Evolutionary conservation across 2,888 invertebrate genomes (phyloP), one percentile per base, ranked within the genome.

Genomic region (Yponomeuta plumbellus): DNA sequence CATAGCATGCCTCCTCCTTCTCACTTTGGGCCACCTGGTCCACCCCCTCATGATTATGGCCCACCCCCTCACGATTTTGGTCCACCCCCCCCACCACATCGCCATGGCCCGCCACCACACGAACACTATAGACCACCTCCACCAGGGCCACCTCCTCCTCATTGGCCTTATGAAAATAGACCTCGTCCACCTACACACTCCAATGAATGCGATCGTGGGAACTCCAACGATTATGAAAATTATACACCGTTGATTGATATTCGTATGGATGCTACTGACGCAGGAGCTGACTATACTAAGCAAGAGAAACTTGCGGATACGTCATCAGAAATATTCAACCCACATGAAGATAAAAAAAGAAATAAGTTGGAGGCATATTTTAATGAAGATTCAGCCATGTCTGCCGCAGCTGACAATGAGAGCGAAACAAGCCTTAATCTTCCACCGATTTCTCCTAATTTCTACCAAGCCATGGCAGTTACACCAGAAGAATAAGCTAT

Each of bases 401-500:
- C 44, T 52, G 44, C 44, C 17, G 13, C 17, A 52, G 44, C 17
- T 52, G 17, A 52, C 44, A 1, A 52, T 10, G 44, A 44, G 2
- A 44, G 44, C 44, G 13, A 44, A 44, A 10, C 13, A 44, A 13
- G 13, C 44, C 4, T 17, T 17, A 52, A 13, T 4, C 44, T 17
- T 52, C 1, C 17, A 52, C 17, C 17, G 13, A 52, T 13, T 17
- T 17, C 44, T 17, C 13, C 44, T 17, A 52, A 52, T 52, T 59
- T 59, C 59, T 59, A 22, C 40, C 70, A 70, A 40, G 69, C 59
- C 11, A 26, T 67, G 52, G 66, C 70, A 61, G 79, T 83, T 11
- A 83, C 80, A 21, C 83, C 83, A 56, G 80, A 78, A 67, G 61
- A 61, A 64, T 26, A 10, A 68, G 70, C 67, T 21, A 22, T 59